phyloP scores from a whole-genome alignment of 1,140 invertebrate species.

The Asobara japonica region DNA sequence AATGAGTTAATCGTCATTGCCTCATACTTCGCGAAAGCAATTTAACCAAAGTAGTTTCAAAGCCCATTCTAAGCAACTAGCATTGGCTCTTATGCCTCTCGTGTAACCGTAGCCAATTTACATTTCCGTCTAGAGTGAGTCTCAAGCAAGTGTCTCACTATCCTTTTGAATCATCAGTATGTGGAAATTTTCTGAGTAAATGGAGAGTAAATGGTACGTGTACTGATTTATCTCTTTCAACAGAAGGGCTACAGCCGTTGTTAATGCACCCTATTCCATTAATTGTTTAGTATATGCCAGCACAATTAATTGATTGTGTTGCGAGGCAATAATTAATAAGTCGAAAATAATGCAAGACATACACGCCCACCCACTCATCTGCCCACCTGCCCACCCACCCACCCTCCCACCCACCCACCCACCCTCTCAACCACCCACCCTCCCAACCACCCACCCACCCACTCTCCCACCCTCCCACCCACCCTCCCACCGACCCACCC shows the following conservation, averaged over 20 bases:
- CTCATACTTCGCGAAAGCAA: background rate
- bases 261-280: background rate
- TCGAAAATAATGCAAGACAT: too few species aligned
- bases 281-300: background rate
- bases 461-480: too few species aligned
- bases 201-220: background rate
- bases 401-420: too few species aligned
- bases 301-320: too few species aligned
- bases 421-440: too few species aligned
- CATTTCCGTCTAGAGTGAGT: constrained; percentile 47
- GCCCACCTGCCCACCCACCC: too few species aligned
- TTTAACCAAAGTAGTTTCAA: constrained; percentile 4
- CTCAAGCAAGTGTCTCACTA: constrained; percentile 44
- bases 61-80: constrained; percentile 1
- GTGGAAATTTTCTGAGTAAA: background rate
- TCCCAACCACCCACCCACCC: too few species aligned
- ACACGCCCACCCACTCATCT: too few species aligned
- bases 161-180: background rate
- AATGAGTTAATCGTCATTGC: constrained; percentile 18
- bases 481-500: too few species aligned
- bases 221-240: background rate
- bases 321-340: too few species aligned
- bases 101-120: constrained; percentile 43
- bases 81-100: background rate
- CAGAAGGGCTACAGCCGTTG: background rate